Percentiles rank a stretch among this genome's conserved stretches.
Evolutionary conservation across 2,113 vertebrate genomes (phyloP).

Genomic region (Halcyon senegalensis): DNA sequence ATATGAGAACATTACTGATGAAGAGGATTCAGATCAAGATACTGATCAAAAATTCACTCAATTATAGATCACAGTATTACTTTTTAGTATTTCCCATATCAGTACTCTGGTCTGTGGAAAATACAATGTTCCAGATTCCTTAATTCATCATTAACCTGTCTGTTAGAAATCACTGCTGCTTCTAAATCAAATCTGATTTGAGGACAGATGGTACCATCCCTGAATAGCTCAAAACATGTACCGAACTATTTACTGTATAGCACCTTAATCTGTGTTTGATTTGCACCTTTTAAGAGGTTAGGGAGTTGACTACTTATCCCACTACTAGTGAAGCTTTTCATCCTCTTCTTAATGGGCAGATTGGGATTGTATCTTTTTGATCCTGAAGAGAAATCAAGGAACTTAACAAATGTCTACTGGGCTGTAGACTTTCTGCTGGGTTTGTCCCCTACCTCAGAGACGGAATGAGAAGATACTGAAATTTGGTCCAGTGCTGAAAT

Average conservation of each 20-base stretch:
- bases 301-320: not conserved
- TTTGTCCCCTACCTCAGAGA: not conserved
- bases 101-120: slow-evolving; percentile 11
- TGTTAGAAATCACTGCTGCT: not conserved
- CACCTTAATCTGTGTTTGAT: not conserved
- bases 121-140: not conserved
- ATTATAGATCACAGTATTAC: slow-evolving; percentile 13
- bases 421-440: not conserved
- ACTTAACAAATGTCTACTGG: not conserved
- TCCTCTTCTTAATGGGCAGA: not conserved
- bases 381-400: not conserved
- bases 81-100: not conserved
- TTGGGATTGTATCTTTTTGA: not conserved
- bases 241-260: not conserved
- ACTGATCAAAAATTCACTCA: slow-evolving; percentile 27
- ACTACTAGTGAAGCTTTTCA: not conserved
- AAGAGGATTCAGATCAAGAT: slow-evolving; percentile 13
- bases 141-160: slow-evolving; percentile 11
- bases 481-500: not conserved
- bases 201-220: not conserved
- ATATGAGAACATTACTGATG: not conserved
- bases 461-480: not conserved
- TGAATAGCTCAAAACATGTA: not conserved
- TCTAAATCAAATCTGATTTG: slow-evolving; percentile 22
- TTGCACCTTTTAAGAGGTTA: not conserved